Base-by-base conservation (phyloP, 2,888 invertebrate species). In the Synanthedon tipuliformis region DNA sequence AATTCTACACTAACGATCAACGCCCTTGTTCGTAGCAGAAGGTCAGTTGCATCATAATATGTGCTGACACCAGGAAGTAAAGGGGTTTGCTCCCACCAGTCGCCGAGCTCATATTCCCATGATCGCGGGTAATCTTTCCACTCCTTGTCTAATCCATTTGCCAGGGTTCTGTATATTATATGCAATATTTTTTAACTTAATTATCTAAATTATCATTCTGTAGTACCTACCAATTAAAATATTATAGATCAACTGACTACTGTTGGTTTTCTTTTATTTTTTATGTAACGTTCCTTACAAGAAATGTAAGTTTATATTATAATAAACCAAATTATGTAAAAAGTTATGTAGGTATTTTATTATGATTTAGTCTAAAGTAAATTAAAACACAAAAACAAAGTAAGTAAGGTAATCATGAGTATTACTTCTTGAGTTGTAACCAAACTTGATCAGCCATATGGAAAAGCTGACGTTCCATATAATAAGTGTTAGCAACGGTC, bases 11-110 rank as follows among this genome's bases (percentile, higher is more conserved):
- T 67, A 53, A 83, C 81, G 53, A 64, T 56, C 40, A 82, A 57
- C 41, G 73, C 80, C 18, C 86, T 68, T 3, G 86, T 58, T 52
- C 87, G 67, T 0, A 87, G 64, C 13, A 87, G 64, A 2, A 85
- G 59, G 53, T 86, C 87, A 40, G 84, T 78, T 0, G 81, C 79
- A n/a, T 78, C 75, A 51, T 71, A 79, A 58, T 72, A 84, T 0
- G 57, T 63, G 56, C 68, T 79, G 59, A 69, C 74, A 11, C 71
- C 73, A 0, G 79, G 73, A 40, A 76, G 59, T 1, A 84, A 52
- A 0, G 79, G 81, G 0, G 82, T 75, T 5, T 59, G 54, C 55
- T 83, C 82, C 85, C 85, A 87, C 85, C 86, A 87, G 61, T 86
- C 86, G 0, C 86, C 86, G 0, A 87, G 73, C 59, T 87, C 87